These are phyloP conservation scores for Siderastrea radians DNA, from an alignment of 92 coral and sea anemone genomes.

Conservation along the genomic window DNA sequence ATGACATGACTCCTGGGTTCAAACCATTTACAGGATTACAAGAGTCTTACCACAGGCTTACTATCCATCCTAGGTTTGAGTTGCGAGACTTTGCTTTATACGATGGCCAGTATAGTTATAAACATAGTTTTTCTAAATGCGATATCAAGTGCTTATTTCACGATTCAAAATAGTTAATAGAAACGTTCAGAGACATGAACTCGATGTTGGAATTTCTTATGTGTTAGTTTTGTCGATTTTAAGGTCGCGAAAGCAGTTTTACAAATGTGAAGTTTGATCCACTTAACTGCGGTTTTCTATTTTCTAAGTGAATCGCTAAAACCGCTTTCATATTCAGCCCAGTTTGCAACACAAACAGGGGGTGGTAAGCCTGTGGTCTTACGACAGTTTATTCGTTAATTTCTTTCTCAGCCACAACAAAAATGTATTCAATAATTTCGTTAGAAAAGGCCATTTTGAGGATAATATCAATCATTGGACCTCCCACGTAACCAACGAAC, in stretches of 20 bases:
- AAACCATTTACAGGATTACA: background rate
- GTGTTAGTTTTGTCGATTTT: background rate
- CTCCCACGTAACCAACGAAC: background rate
- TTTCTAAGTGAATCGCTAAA: no score
- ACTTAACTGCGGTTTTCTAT: background rate
- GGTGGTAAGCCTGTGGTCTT: background rate
- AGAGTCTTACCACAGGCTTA: background rate
- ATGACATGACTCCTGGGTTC: no score
- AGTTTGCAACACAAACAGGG: no score
- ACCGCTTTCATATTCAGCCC: background rate
- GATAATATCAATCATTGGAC: background rate
- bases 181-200: background rate
- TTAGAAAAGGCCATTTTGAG: background rate
- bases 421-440: conserved; percentile 22
- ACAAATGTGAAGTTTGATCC: background rate
- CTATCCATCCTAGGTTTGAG: background rate
- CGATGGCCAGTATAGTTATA: background rate
- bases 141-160: background rate
- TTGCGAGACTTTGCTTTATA: background rate
- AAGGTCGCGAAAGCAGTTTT: background rate
- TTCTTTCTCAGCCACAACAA: conserved; percentile 31
- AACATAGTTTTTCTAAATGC: background rate
- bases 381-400: background rate
- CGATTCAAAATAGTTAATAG: no score
- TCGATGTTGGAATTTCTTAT: background rate